phyloP scores from a whole-genome alignment of 2,888 invertebrate genomes.

The Caenorhabditis doughertyi region DNA sequence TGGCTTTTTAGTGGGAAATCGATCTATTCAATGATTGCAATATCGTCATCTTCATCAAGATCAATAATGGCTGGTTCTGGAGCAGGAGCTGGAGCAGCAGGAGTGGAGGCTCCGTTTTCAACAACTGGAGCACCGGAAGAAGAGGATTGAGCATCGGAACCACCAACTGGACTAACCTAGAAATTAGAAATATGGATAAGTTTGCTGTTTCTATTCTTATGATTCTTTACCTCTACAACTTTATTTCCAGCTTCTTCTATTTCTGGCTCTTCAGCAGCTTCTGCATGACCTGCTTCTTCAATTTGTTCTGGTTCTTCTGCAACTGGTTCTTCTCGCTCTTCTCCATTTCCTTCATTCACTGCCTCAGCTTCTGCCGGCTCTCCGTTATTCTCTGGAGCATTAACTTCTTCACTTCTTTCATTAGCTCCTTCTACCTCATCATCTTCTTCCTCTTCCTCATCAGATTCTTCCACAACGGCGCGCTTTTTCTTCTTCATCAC shows the following conservation, averaged over 20 bases:
- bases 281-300: background rate
- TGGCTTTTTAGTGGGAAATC: background rate
- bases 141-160: background rate
- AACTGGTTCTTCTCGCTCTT: background rate
- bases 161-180: background rate
- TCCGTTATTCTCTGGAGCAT: background rate
- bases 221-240: too few species aligned
- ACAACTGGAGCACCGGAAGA: background rate
- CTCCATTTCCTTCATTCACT: conserved; percentile 2
- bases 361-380: background rate
- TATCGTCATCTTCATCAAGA: conserved; percentile 18
- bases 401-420: background rate
- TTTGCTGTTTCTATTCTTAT: too few species aligned
- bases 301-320: background rate
- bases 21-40: conserved; percentile 13
- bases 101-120: background rate
- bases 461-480: conserved; percentile 15
- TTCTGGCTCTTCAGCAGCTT: background rate
- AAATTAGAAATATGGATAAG: background rate
- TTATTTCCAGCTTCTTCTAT: background rate
- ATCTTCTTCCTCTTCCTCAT: conserved; percentile 2
- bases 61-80: background rate
- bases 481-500: conserved; percentile 20
- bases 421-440: background rate
- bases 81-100: background rate